Conservation (phyloP, 2,797 vertebrate species). For the Protosalanx chinensis region DNA sequence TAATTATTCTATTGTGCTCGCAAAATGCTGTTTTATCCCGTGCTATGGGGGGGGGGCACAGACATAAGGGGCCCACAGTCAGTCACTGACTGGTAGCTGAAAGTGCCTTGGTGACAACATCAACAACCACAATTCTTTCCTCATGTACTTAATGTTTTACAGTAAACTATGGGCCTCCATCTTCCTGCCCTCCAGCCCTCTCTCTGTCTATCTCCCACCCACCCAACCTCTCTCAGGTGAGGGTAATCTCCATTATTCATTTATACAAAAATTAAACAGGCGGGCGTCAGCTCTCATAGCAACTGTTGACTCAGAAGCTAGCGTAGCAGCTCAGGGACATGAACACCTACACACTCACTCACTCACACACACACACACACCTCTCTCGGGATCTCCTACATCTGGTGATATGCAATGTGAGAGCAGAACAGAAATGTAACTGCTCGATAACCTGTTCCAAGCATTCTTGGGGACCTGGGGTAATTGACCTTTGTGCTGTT, state of each 20-base stretch:
- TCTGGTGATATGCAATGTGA: constrained; percentile 21
- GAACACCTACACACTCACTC: neutral
- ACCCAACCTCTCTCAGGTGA: neutral
- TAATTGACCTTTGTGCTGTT: constrained; percentile 40
- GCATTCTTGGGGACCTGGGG: constrained; percentile 33
- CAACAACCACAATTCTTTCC: constrained; percentile 27
- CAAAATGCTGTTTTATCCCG: neutral
- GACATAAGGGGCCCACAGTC: neutral
- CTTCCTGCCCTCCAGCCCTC: neutral
- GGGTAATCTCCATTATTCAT: constrained; percentile 13
- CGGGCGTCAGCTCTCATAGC: constrained; percentile 10
- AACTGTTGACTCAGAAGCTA: constrained; percentile 9
- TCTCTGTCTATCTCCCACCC: too few relatives aligned
- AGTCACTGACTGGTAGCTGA: constrained; percentile 16
- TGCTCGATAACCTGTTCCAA: constrained; percentile 21
- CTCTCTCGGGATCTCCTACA: constrained; percentile 23
- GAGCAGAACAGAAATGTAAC: constrained; percentile 11
- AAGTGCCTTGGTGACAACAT: constrained; percentile 26
- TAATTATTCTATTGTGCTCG: too few relatives aligned
- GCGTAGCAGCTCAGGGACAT: neutral
- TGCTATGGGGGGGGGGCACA: neutral
- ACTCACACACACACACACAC: neutral
- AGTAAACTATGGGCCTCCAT: constrained; percentile 3
- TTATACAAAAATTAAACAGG: constrained; percentile 15
- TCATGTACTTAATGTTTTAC: constrained; percentile 37